Conservation (phyloP, 2,888 invertebrate species). For the Spialia ferax region DNA sequence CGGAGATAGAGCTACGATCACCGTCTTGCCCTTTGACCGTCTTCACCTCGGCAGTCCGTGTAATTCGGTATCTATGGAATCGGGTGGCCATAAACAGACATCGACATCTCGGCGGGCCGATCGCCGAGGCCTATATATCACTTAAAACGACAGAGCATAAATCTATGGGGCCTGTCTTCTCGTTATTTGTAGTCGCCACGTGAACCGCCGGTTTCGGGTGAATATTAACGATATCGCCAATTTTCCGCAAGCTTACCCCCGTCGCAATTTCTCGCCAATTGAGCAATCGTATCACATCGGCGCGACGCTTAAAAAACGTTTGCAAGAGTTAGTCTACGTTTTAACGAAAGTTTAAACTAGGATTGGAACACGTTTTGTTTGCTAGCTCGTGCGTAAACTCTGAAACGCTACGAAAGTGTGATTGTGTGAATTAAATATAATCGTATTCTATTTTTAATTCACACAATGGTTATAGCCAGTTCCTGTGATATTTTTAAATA, state of each 20-base stretch:
- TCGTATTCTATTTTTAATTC: too few species aligned
- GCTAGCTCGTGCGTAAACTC: slow-evolving; percentile 30
- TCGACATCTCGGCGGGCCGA: slow-evolving; percentile 58
- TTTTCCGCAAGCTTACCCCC: slow-evolving; percentile 84
- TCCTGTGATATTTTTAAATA: too few species aligned
- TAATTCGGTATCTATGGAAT: slow-evolving; percentile 34
- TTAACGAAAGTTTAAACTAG: slow-evolving; percentile 34
- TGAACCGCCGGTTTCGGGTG: slow-evolving; percentile 83
- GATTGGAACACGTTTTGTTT: slow-evolving; percentile 32
- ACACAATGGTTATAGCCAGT: too few species aligned
- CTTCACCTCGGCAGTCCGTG: slow-evolving; percentile 25
- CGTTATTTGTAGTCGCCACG: slow-evolving; percentile 85
- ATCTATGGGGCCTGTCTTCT: slow-evolving; percentile 79
- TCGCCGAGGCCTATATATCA: slow-evolving; percentile 74
- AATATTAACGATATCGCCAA: slow-evolving; percentile 87
- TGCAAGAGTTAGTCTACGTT: slow-evolving; percentile 29
- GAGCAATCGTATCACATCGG: slow-evolving; percentile 80
- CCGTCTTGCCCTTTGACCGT: slow-evolving; percentile 34
- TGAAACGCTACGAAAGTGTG: slow-evolving; percentile 1
- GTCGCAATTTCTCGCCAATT: slow-evolving; percentile 86
- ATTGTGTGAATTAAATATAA: not conserved
- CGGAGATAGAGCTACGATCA: slow-evolving; percentile 25
- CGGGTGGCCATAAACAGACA: slow-evolving; percentile 61
- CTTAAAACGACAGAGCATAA: slow-evolving; percentile 83
- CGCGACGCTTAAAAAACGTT: slow-evolving; percentile 53